Conservation (phyloP, 2,113 vertebrate species). For the Leptobrachium ailaonicum region DNA sequence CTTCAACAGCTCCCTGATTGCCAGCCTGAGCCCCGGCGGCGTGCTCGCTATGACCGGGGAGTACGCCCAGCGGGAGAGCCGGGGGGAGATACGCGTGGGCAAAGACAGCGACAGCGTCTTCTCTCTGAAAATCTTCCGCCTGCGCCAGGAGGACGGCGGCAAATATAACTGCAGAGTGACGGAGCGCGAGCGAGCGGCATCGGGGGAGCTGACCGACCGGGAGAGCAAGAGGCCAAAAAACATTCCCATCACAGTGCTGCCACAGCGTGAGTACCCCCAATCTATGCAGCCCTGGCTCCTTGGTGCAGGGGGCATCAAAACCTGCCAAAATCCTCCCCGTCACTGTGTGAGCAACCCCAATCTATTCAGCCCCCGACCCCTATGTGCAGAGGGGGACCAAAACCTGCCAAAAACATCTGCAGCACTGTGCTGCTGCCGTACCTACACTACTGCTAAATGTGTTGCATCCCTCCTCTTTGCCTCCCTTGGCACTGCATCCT, state of each 20-base stretch:
- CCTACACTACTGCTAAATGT: no score
- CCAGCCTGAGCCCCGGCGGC: slow-evolving; percentile 87
- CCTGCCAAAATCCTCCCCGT: no score
- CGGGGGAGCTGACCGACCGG: slow-evolving; percentile 92
- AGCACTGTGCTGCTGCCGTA: no score
- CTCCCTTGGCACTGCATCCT: no score
- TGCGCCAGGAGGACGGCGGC: slow-evolving; percentile 83
- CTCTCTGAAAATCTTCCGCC: slow-evolving; percentile 88
- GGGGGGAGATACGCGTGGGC: slow-evolving; percentile 85
- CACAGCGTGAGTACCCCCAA: slow-evolving; percentile 82
- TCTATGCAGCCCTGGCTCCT: no score
- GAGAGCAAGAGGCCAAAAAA: slow-evolving; percentile 93
- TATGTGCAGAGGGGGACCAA: no score
- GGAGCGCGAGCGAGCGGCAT: slow-evolving; percentile 87
- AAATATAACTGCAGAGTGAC: slow-evolving; percentile 97
- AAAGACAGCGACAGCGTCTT: slow-evolving; percentile 84
- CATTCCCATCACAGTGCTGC: slow-evolving; percentile 86
- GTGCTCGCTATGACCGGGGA: slow-evolving; percentile 87
- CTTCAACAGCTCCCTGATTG: slow-evolving; percentile 95
- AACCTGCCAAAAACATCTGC: no score
- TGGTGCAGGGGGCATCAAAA: no score
- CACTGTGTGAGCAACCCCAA: no score
- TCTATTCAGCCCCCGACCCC: no score
- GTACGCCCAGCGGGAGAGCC: slow-evolving; percentile 80
- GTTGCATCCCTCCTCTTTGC: no score